Evolutionary conservation across 1,140 invertebrate genomes (phyloP).

Genomic region (Ips typographus): DNA sequence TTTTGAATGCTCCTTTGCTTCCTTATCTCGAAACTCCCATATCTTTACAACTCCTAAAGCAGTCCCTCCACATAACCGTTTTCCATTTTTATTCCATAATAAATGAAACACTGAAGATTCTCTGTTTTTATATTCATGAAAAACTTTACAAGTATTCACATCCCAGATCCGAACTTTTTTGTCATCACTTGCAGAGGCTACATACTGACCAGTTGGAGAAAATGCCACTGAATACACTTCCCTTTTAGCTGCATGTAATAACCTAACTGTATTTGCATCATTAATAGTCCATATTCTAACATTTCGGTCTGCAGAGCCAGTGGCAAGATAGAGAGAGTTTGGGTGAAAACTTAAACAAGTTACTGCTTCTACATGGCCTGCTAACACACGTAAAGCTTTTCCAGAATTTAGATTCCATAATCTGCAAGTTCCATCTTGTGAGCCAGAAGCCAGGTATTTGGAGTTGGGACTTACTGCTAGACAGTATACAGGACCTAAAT

Average conservation of each 20-base stretch:
- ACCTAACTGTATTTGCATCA: conserved; percentile 61
- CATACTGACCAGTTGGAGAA: conserved; percentile 68
- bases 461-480: conserved; percentile 74
- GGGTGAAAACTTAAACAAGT: conserved; percentile 77
- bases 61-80: conserved; percentile 63
- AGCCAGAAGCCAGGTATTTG: conserved; percentile 77
- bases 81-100: conserved; percentile 62
- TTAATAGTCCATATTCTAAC: conserved; percentile 67
- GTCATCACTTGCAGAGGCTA: conserved; percentile 72
- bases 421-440: conserved; percentile 80
- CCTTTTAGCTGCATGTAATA: conserved; percentile 63
- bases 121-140: conserved; percentile 65
- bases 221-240: conserved; percentile 65
- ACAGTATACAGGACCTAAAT: conserved; percentile 86
- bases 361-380: conserved; percentile 80
- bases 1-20: conserved; percentile 24
- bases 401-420: conserved; percentile 82
- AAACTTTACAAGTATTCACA: conserved; percentile 60
- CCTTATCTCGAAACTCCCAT: conserved; percentile 56
- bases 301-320: conserved; percentile 68
- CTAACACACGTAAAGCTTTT: conserved; percentile 76
- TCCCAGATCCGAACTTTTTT: conserved; percentile 69
- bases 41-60: conserved; percentile 61
- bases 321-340: conserved; percentile 67
- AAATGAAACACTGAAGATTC: conserved; percentile 63